These are phyloP conservation scores for Apogon hyalosoma DNA, from an alignment of 2,797 vertebrate genomes.

Conservation along the genomic window DNA sequence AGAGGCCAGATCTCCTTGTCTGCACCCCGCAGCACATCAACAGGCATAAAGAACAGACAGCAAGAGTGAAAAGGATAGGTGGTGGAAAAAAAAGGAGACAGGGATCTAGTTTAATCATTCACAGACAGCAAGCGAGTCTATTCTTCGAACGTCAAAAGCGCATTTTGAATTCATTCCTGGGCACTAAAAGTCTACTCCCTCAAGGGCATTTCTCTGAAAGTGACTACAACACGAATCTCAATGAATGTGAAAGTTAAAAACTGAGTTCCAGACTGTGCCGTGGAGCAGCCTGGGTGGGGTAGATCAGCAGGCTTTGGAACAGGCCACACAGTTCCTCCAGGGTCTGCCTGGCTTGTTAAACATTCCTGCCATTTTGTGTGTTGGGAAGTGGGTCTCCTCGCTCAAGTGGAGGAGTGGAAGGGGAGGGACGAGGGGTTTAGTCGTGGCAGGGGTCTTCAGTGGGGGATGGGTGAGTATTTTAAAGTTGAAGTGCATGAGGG, in stretches of 20 bases:
- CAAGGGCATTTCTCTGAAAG: slow-evolving; percentile 71
- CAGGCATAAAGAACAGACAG: slow-evolving; percentile 62
- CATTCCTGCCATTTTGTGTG: slow-evolving; percentile 86
- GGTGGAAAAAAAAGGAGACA: slow-evolving; percentile 21
- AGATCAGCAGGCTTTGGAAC: slow-evolving; percentile 8
- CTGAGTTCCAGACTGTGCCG: slow-evolving; percentile 40
- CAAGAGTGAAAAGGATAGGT: slow-evolving; percentile 55
- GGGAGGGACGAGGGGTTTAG: slow-evolving; percentile 59
- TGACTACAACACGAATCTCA: slow-evolving; percentile 46
- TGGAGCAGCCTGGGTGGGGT: slow-evolving; percentile 23
- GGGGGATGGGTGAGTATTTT: slow-evolving; percentile 63
- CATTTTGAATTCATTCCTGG: slow-evolving; percentile 71
- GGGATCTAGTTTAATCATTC: slow-evolving; percentile 75
- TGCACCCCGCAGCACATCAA: slow-evolving; percentile 64
- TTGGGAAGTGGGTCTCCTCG: slow-evolving; percentile 79
- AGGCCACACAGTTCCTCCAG: slow-evolving; percentile 59
- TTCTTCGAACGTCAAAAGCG: slow-evolving; percentile 71
- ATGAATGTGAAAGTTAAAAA: slow-evolving; percentile 67
- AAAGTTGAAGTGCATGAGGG: slow-evolving; percentile 58
- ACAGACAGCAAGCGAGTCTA: slow-evolving; percentile 68
- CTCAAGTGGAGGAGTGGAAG: slow-evolving; percentile 76
- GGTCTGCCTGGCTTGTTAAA: slow-evolving; percentile 77
- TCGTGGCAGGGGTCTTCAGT: slow-evolving; percentile 51
- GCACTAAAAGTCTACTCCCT: slow-evolving; percentile 66
- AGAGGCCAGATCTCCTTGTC: slow-evolving; percentile 69